Conservation (phyloP, 1,140 invertebrate genomes). For the Harlomillsia oculata region DNA sequence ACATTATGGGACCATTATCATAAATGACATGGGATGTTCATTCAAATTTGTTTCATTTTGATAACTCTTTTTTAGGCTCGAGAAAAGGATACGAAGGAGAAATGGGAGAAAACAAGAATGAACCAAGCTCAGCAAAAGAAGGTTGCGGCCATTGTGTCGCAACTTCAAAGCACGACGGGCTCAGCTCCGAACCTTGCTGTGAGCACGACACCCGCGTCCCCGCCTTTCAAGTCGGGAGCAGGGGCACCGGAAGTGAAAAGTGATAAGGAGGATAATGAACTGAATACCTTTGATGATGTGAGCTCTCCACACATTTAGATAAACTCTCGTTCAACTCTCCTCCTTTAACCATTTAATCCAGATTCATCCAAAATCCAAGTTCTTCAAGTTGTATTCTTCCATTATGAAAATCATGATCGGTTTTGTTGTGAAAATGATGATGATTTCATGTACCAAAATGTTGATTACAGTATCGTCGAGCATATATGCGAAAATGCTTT, state of each 20-base stretch:
- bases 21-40: no score
- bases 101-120: slow-evolving; percentile 29
- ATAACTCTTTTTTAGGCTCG: slow-evolving; percentile 17
- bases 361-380: not conserved
- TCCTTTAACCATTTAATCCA: not conserved
- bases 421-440: not conserved
- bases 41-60: no score
- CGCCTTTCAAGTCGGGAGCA: slow-evolving; percentile 8
- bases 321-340: not conserved
- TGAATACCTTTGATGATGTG: slow-evolving; percentile 28
- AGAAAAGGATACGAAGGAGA: slow-evolving; percentile 30
- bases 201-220: not conserved
- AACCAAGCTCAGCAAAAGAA: slow-evolving; percentile 30
- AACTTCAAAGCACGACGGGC: slow-evolving; percentile 24
- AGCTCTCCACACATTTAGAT: not conserved
- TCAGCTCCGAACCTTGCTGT: slow-evolving; percentile 24
- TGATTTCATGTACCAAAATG: not conserved
- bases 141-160: slow-evolving; percentile 28
- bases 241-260: slow-evolving; percentile 17
- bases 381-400: slow-evolving; percentile 5
- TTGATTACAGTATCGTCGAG: slow-evolving; percentile 25
- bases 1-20: not conserved
- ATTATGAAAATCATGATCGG: not conserved
- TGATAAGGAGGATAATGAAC: slow-evolving; percentile 18
- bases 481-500: slow-evolving; percentile 31